These are phyloP conservation scores for Monochamus alternatus DNA, from an alignment of 2,888 invertebrate species.

Conservation along the genomic window DNA sequence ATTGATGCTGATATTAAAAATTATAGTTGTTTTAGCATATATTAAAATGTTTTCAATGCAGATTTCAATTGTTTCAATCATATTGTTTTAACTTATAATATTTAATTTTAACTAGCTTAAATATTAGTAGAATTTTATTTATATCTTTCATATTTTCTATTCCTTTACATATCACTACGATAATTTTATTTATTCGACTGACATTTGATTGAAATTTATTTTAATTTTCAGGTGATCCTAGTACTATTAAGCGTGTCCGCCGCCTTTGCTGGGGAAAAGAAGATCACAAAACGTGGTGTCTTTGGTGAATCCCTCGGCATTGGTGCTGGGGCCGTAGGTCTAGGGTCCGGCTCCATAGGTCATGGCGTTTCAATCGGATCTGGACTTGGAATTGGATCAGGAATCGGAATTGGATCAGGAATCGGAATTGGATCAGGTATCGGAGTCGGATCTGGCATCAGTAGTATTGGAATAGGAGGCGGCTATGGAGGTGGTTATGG, in stretches of 20 bases:
- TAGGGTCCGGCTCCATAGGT: constrained; percentile 55
- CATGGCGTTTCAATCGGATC: constrained; percentile 44
- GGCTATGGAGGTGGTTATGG: constrained; percentile 35
- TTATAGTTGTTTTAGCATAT: not conserved
- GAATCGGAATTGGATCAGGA: constrained; percentile 31
- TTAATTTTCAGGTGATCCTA: constrained; percentile 68
- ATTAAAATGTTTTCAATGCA: not conserved
- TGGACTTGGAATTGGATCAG: constrained; percentile 39
- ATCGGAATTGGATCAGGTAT: constrained; percentile 31
- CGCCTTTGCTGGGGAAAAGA: constrained; percentile 68
- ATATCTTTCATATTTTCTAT: no score
- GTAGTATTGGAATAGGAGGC: constrained; percentile 6
- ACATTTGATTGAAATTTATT: not conserved
- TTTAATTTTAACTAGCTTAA: no score
- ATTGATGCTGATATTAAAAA: not conserved
- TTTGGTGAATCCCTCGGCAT: constrained; percentile 67
- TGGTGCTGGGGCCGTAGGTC: constrained; percentile 61
- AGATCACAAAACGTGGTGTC: constrained; percentile 70
- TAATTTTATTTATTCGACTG: no score
- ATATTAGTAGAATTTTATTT: no score
- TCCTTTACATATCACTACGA: no score
- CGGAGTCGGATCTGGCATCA: constrained; percentile 31
- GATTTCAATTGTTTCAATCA: no score
- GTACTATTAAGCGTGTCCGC: constrained; percentile 69
- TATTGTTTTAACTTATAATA: no score